Evolutionary conservation across 1,140 invertebrate species (phyloP).

Genomic region (Calycopis cecrops): DNA sequence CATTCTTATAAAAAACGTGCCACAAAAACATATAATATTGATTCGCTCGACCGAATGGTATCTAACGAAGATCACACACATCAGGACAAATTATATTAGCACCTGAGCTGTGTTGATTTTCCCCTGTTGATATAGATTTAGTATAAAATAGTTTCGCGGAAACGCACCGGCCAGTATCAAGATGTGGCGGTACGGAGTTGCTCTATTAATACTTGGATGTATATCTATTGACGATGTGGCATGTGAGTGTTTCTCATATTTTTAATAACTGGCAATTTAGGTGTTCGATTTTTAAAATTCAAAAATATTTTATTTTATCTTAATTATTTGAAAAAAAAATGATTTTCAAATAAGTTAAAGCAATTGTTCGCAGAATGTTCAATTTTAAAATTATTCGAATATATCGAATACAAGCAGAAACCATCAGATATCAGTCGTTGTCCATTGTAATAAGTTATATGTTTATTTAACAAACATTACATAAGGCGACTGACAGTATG

Average conservation of each 20-base stretch:
- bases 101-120: constrained; percentile 28
- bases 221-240: neutral
- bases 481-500: too few species aligned
- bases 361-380: too few species aligned
- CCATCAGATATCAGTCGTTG: too few species aligned
- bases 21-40: constrained; percentile 11
- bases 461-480: too few species aligned
- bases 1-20: neutral
- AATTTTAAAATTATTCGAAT: too few species aligned
- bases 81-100: constrained; percentile 29
- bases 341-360: too few species aligned
- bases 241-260: neutral
- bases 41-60: neutral
- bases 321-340: too few species aligned
- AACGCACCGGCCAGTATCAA: constrained; percentile 19
- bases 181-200: constrained; percentile 40
- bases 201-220: constrained; percentile 30
- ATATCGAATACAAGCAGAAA: too few species aligned
- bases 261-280: neutral
- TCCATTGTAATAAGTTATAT: too few species aligned
- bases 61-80: neutral
- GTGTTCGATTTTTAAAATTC: neutral
- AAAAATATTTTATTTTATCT: too few species aligned
- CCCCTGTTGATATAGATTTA: constrained; percentile 26
- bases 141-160: constrained; percentile 45